These are phyloP conservation scores for Xenopus borealis DNA, from an alignment of 2,113 vertebrate genomes.

Conservation along the genomic window DNA sequence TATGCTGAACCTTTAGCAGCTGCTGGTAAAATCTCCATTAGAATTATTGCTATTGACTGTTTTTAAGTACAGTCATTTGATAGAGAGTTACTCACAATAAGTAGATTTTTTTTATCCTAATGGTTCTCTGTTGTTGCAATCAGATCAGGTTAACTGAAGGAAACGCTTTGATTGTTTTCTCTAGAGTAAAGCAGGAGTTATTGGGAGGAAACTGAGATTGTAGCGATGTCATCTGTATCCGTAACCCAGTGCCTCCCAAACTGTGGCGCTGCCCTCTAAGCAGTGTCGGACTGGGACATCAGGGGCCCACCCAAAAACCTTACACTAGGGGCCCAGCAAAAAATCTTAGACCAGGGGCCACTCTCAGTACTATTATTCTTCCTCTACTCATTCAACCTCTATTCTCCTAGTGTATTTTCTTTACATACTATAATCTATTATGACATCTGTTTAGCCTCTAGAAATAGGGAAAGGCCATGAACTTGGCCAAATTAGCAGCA, in stretches of 20 bases:
- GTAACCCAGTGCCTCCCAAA: neutral
- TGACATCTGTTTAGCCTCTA: too few species aligned
- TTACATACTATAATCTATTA: too few species aligned
- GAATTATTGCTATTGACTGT: slow-evolving; percentile 43
- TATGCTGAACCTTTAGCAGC: slow-evolving; percentile 27
- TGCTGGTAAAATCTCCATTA: slow-evolving; percentile 44
- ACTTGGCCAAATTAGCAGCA: too few species aligned
- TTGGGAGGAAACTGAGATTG: slow-evolving; percentile 9
- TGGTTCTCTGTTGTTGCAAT: slow-evolving; percentile 31
- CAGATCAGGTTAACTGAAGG: slow-evolving; percentile 41
- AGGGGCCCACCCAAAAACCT: too few species aligned
- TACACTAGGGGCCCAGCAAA: too few species aligned
- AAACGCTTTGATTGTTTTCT: slow-evolving; percentile 33
- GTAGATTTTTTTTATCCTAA: slow-evolving; percentile 38
- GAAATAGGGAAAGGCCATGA: too few species aligned
- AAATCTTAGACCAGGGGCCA: too few species aligned
- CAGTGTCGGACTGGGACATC: too few species aligned
- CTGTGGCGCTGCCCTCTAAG: too few species aligned
- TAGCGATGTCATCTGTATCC: neutral
- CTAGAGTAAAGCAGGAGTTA: slow-evolving; percentile 3
- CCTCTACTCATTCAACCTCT: too few species aligned
- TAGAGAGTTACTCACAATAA: slow-evolving; percentile 39
- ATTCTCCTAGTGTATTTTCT: too few species aligned
- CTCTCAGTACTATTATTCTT: too few species aligned
- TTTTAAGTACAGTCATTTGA: slow-evolving; percentile 45